Evolutionary conservation across 2,888 invertebrate genomes (phyloP), one percentile per base, ranked within the genome.

Genomic region (Polymixis flavicincta): DNA sequence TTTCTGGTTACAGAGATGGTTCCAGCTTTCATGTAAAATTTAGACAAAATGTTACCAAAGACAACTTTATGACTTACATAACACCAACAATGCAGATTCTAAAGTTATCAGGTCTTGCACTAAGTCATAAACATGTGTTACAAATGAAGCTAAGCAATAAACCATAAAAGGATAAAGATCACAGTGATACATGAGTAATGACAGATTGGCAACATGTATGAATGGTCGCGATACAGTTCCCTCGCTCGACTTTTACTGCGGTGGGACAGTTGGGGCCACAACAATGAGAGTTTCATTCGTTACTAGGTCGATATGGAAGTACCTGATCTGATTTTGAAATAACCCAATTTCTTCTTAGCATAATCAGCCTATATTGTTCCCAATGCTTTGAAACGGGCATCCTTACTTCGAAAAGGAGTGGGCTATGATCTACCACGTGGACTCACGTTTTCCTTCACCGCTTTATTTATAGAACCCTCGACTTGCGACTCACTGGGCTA

Each of bases 171-270:
- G 76, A 80, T 60, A 74, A 70, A 63, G 50, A 79, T 71, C 70
- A 61, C 65, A 63, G 48, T 59, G 48, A 70, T 67, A 66, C 63
- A 37, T n/a, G 19, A 63, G 54, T 70, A 69, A 81, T 70, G 70
- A 70, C 67, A 70, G 63, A 80, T 76, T 81, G 71, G 69, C 65
- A 76, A 70, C 73, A 7, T 45, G 67, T 71, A 64, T 82, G 78
- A 84, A 72, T 78, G 70, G 50, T 25, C 54, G 50, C 78, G 83
- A 69, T 59, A 71, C 61, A 85, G 71, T 85, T 83, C 83, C 85
- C 83, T 84, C 82, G 85, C 69, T 50, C 82, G 85, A 85, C 74
- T 83, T 83, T 78, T 78, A 61, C 82, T 54, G 22, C 74, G 63
- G 66, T 82, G 78, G 57, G 69, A 84, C 73, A 57, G 70, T 37